These are phyloP conservation scores for Yponomeuta sedellus DNA, from an alignment of 2,888 invertebrate genomes.

Conservation along the genomic window DNA sequence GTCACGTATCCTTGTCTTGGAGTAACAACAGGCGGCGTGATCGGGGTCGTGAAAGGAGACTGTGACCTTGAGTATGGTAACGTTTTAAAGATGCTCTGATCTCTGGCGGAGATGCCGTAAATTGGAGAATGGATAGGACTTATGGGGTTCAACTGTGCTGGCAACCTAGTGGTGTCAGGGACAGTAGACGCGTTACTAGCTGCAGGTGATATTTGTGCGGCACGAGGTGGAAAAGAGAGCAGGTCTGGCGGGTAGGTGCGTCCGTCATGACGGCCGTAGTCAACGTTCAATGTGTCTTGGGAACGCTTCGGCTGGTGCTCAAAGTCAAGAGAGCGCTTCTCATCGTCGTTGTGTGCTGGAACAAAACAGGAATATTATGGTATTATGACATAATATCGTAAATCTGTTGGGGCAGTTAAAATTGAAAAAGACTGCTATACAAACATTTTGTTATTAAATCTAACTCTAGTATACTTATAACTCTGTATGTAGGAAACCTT, in stretches of 20 bases:
- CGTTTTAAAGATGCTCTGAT: slow-evolving; percentile 84
- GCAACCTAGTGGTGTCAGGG: slow-evolving; percentile 81
- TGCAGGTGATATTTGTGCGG: slow-evolving; percentile 84
- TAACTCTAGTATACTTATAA: no score
- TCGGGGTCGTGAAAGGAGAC: slow-evolving; percentile 83
- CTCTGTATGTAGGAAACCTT: no score
- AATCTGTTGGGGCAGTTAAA: no score
- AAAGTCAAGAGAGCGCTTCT: slow-evolving; percentile 81
- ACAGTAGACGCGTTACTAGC: slow-evolving; percentile 90
- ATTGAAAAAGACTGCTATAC: no score
- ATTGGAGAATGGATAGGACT: slow-evolving; percentile 82
- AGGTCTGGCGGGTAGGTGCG: slow-evolving; percentile 88
- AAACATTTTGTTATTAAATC: no score
- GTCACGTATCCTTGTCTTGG: slow-evolving; percentile 90
- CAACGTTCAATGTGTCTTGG: slow-evolving; percentile 71
- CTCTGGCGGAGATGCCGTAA: slow-evolving; percentile 74
- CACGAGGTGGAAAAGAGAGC: slow-evolving; percentile 84
- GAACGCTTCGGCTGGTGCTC: slow-evolving; percentile 77
- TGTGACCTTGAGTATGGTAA: slow-evolving; percentile 87
- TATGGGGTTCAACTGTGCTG: slow-evolving; percentile 74
- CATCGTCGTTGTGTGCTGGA: slow-evolving; percentile 80
- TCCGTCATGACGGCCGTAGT: slow-evolving; percentile 73
- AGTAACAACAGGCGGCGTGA: slow-evolving; percentile 79
- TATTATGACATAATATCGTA: not conserved
- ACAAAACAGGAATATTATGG: slow-evolving; percentile 27